Conservation (phyloP, 1,140 invertebrate genomes). For the Popillia japonica region DNA sequence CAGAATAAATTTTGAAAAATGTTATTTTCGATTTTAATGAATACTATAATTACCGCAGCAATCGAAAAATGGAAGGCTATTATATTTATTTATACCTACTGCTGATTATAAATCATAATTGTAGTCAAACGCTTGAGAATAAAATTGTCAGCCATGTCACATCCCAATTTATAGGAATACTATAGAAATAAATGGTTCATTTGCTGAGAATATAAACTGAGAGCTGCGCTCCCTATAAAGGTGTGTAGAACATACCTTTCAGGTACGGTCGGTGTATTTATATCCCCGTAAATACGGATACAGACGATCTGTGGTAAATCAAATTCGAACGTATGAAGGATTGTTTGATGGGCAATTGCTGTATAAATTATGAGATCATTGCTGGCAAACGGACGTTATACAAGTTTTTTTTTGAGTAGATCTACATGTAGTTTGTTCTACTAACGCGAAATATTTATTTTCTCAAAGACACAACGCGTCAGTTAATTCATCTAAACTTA, state of each 20-base stretch:
- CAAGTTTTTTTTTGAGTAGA: slow-evolving; percentile 47
- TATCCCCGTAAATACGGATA: background rate
- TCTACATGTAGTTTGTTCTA: slow-evolving; percentile 47
- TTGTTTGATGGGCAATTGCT: slow-evolving; percentile 56
- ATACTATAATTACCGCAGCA: too few species aligned
- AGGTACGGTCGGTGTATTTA: background rate
- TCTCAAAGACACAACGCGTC: background rate
- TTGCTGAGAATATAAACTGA: slow-evolving; percentile 12
- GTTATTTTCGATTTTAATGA: too few species aligned
- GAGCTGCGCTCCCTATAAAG: background rate
- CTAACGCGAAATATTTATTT: slow-evolving; percentile 1
- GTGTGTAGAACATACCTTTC: slow-evolving; percentile 32
- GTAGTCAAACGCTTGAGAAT: slow-evolving; percentile 11
- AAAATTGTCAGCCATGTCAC: slow-evolving; percentile 4
- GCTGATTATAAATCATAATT: background rate
- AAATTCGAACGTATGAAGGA: slow-evolving; percentile 53
- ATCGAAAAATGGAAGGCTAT: too few species aligned
- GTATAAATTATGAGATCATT: slow-evolving; percentile 56
- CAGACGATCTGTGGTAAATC: slow-evolving; percentile 53
- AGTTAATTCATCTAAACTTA: background rate
- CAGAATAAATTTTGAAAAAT: too few species aligned
- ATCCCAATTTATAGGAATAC: slow-evolving; percentile 23
- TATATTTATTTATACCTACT: too few species aligned
- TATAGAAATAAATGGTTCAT: background rate
- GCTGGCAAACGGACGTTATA: slow-evolving; percentile 51